Conservation (phyloP, 2,113 vertebrate species). For the Stigmatopora nigra region DNA sequence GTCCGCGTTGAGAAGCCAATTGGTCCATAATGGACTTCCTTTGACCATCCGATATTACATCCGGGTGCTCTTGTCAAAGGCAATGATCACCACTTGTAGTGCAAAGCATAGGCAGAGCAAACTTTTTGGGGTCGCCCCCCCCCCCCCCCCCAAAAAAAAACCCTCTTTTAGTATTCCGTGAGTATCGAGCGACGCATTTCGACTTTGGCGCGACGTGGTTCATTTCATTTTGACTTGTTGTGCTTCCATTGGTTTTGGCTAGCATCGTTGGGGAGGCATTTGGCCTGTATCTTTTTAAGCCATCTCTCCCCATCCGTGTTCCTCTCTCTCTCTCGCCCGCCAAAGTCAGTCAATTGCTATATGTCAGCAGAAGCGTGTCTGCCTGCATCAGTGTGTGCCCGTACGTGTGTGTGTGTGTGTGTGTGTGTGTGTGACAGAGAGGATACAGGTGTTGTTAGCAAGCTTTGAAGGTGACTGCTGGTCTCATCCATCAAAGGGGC, state of each 20-base stretch:
- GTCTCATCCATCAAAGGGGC: constrained; percentile 95
- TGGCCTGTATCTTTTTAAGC: constrained; percentile 13
- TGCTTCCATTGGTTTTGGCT: constrained; percentile 16
- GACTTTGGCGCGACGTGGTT: neutral
- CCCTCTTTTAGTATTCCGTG: neutral
- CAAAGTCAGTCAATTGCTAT: constrained; percentile 72
- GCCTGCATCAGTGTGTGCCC: constrained; percentile 51
- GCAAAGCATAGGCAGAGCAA: too few relatives aligned
- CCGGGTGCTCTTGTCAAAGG: too few relatives aligned
- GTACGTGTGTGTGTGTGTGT: constrained; percentile 36
- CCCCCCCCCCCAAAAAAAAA: too few relatives aligned
- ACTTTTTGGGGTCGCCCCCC: too few relatives aligned
- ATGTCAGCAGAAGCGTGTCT: constrained; percentile 84
- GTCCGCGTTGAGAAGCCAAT: too few relatives aligned
- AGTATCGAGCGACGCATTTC: neutral
- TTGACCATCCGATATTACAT: too few relatives aligned
- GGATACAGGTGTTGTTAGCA: constrained; percentile 93
- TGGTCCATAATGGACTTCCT: too few relatives aligned
- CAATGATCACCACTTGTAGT: too few relatives aligned
- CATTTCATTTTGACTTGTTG: neutral
- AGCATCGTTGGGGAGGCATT: constrained; percentile 27
- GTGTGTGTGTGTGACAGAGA: constrained; percentile 92
- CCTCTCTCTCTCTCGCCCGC: constrained; percentile 12
- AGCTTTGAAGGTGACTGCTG: constrained; percentile 95
- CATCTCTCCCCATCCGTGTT: constrained; percentile 9